phyloP scores from a whole-genome alignment of 2,797 vertebrate species.

The Phoebastria nigripes region DNA sequence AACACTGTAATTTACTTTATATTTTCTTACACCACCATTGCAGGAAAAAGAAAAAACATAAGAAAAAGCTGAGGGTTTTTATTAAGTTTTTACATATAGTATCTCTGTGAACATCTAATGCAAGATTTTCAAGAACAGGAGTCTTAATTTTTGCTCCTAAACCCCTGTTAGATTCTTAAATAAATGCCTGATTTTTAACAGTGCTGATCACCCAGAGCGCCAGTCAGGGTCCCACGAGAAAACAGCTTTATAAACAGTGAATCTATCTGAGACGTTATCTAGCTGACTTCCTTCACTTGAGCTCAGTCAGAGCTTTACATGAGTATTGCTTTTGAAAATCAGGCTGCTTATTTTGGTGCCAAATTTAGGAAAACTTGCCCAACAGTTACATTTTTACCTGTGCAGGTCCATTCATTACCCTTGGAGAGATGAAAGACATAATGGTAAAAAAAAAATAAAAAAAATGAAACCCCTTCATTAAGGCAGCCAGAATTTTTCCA shows the following conservation, averaged over 20 bases:
- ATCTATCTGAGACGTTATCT: background rate
- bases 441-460: background rate
- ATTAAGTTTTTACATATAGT: background rate
- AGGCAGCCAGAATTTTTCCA: background rate
- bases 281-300: background rate
- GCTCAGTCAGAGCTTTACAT: background rate
- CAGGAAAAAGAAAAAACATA: background rate
- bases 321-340: background rate
- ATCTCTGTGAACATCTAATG: background rate
- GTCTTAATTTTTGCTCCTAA: background rate
- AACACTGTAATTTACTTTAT: background rate
- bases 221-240: background rate
- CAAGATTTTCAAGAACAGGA: background rate
- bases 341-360: background rate
- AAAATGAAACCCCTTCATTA: background rate
- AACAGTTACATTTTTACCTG: background rate
- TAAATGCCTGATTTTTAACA: background rate
- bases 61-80: background rate
- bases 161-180: background rate
- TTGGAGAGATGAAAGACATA: background rate
- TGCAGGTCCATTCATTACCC: background rate
- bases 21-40: background rate
- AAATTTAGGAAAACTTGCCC: background rate
- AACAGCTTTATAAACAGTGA: background rate
- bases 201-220: rapidly evolving